phyloP scores from a whole-genome alignment of 64 coral and sea anemone species.

The Stichodactyla mertensii region DNA sequence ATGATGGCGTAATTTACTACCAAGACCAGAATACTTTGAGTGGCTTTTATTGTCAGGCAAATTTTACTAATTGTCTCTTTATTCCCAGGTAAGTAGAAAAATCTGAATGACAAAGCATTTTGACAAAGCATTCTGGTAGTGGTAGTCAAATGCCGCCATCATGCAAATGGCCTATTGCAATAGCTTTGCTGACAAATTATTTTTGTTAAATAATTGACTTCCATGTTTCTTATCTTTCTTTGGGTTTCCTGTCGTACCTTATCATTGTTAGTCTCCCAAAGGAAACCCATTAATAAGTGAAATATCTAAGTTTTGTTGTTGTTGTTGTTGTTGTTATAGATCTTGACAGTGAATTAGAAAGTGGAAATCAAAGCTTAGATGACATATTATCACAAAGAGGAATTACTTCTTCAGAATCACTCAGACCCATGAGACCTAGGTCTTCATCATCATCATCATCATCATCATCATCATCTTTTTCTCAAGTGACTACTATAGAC shows the following conservation, averaged over 20 bases:
- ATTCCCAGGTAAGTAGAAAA: too few species aligned
- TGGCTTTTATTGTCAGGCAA: too few species aligned
- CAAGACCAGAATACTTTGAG: too few species aligned
- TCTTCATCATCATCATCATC: constrained; percentile 64
- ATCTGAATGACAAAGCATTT: too few species aligned
- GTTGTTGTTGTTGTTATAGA: constrained; percentile 29
- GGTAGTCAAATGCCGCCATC: too few species aligned
- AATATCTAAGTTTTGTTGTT: background rate
- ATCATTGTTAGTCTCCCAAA: background rate
- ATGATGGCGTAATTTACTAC: too few species aligned
- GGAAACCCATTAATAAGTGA: too few species aligned
- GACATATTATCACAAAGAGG: constrained; percentile 49
- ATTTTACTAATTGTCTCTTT: too few species aligned
- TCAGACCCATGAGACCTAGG: constrained; percentile 3
- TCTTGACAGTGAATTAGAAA: constrained; percentile 73
- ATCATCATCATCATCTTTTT: constrained; percentile 61
- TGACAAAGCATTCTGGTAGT: too few species aligned
- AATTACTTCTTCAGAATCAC: background rate
- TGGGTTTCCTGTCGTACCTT: background rate
- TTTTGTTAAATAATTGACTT: too few species aligned
- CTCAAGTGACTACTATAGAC: constrained; percentile 54
- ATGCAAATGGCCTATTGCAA: too few species aligned
- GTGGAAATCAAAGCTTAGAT: constrained; percentile 70
- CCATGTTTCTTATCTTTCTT: background rate
- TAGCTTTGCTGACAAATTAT: too few species aligned